Evolutionary conservation across 2,888 invertebrate genomes (phyloP).

Genomic region (Drosophila mimica): DNA sequence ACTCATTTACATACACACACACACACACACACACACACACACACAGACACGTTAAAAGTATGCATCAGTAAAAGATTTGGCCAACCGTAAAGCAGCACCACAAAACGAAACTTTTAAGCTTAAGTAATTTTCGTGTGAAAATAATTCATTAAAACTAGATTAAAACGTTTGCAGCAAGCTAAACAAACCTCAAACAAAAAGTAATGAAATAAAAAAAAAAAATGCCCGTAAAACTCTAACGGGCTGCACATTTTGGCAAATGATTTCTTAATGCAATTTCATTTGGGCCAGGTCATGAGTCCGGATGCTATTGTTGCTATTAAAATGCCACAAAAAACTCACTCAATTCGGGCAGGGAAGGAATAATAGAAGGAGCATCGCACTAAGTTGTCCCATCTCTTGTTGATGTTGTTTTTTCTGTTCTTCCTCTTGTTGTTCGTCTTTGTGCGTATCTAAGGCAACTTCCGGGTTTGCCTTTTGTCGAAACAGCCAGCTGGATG

Average conservation of each 20-base stretch:
- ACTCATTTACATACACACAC: constrained; percentile 4
- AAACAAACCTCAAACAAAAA: constrained; percentile 18
- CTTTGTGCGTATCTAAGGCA: constrained; percentile 45
- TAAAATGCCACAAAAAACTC: constrained; percentile 25
- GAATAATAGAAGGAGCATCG: constrained; percentile 61
- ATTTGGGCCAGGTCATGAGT: constrained; percentile 29
- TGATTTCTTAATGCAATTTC: constrained; percentile 80
- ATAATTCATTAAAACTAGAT: constrained; percentile 77
- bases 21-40: constrained; percentile 18
- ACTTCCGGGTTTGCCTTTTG: constrained; percentile 57
- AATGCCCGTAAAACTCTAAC: constrained; percentile 27
- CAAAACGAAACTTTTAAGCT: constrained; percentile 57
- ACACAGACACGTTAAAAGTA: constrained; percentile 4
- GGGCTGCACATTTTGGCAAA: constrained; percentile 58
- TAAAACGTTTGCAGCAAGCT: constrained; percentile 39
- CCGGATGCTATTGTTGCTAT: constrained; percentile 63
- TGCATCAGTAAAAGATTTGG: constrained; percentile 33
- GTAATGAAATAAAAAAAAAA: not conserved
- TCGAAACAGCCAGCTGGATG: constrained; percentile 37
- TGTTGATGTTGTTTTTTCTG: constrained; percentile 21
- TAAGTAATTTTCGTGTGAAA: constrained; percentile 61
- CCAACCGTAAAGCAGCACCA: constrained; percentile 37
- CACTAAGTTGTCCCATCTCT: constrained; percentile 35
- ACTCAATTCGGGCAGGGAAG: constrained; percentile 23
- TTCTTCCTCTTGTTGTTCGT: not conserved